phyloP scores from a whole-genome alignment of 1,140 invertebrate genomes.

The Andricus grossulariae region DNA sequence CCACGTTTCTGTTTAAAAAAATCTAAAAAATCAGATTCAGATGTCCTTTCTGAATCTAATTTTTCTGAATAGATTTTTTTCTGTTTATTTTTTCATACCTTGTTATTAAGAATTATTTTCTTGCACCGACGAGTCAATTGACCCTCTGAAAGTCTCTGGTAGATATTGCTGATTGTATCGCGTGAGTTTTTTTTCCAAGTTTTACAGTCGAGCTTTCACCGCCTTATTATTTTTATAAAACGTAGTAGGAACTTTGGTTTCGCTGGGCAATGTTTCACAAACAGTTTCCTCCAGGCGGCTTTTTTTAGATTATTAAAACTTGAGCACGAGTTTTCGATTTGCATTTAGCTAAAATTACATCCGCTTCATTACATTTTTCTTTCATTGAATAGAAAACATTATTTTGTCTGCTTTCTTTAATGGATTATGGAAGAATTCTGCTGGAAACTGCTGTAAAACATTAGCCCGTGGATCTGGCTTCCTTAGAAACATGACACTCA shows the following conservation, averaged over 20 bases:
- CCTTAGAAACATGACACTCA: constrained; percentile 76
- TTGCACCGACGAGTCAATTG: constrained; percentile 60
- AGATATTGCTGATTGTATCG: constrained; percentile 69
- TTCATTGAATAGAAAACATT: background rate
- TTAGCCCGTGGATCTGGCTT: constrained; percentile 75
- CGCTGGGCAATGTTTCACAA: constrained; percentile 74
- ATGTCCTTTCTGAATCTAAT: constrained; percentile 46
- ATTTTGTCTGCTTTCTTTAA: too few relatives aligned
- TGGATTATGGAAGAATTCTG: constrained; percentile 7
- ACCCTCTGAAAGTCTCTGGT: constrained; percentile 65
- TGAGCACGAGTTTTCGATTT: background rate
- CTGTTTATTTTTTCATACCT: constrained; percentile 50
- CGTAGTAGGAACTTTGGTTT: constrained; percentile 77
- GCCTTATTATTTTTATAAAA: constrained; percentile 70
- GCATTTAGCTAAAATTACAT: constrained; percentile 5
- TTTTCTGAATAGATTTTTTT: constrained; percentile 52
- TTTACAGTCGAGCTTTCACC: constrained; percentile 69
- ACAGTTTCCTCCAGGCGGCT: constrained; percentile 69
- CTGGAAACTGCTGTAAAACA: constrained; percentile 75
- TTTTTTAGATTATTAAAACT: constrained; percentile 6
- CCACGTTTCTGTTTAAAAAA: background rate
- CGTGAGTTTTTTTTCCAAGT: constrained; percentile 71
- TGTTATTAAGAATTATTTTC: constrained; percentile 51
- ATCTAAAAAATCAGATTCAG: background rate
- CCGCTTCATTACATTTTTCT: background rate